Percentiles rank a stretch among this genome's conserved stretches.
Conservation (phyloP, 2,113 vertebrate species). For the Taxidea taxus region DNA sequence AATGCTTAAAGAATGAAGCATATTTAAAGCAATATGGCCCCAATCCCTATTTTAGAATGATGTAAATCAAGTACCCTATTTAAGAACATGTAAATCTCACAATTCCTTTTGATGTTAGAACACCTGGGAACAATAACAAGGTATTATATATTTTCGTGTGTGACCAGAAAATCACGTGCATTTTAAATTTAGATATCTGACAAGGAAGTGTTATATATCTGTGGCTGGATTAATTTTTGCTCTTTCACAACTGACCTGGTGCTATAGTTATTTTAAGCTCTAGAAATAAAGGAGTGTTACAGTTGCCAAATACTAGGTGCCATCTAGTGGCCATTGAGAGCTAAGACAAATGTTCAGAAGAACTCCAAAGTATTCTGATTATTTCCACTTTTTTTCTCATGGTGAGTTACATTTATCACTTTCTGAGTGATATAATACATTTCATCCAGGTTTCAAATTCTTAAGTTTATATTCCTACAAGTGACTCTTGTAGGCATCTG, state of each 20-base stretch:
- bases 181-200: background rate
- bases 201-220: background rate
- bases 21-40: background rate
- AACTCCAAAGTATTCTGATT: background rate
- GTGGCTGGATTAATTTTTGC: background rate
- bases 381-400: background rate
- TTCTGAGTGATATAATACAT: background rate
- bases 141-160: background rate
- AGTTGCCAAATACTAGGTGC: conserved; percentile 77
- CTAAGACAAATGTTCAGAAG: background rate
- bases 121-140: background rate
- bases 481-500: background rate
- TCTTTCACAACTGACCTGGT: background rate
- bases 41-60: background rate
- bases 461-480: background rate
- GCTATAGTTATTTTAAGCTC: background rate
- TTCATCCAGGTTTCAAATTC: background rate
- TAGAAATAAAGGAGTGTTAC: background rate
- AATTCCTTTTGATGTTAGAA: conserved; percentile 11
- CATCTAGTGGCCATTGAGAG: conserved; percentile 78
- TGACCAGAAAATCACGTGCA: background rate
- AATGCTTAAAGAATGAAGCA: background rate
- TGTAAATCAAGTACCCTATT: background rate
- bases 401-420: background rate
- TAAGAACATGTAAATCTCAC: background rate